phyloP scores from a whole-genome alignment of 2,888 invertebrate species.

The Volucella inanis region DNA sequence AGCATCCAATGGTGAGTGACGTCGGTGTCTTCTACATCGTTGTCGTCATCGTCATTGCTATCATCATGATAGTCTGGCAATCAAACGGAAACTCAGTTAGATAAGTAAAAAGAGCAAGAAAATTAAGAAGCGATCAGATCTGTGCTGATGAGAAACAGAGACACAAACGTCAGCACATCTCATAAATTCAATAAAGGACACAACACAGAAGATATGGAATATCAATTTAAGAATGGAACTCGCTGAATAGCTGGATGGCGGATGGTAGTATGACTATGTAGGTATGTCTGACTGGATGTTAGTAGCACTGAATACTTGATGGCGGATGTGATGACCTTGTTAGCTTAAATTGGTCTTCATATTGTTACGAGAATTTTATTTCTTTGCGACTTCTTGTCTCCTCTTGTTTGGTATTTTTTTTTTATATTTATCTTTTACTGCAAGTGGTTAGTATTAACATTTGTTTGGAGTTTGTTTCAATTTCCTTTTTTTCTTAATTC shows the following conservation, averaged over 20 bases:
- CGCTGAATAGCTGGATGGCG: too few species aligned
- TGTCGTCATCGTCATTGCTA: neutral
- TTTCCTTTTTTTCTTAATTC: neutral
- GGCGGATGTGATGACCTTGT: slow-evolving; percentile 70
- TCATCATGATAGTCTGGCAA: slow-evolving; percentile 51
- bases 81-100: slow-evolving; percentile 73
- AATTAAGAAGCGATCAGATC: slow-evolving; percentile 19
- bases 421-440: too few species aligned
- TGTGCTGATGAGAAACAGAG: slow-evolving; percentile 35
- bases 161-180: slow-evolving; percentile 45
- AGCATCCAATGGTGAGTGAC: neutral
- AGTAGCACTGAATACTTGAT: neutral
- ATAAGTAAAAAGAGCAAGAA: slow-evolving; percentile 12
- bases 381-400: neutral
- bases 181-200: slow-evolving; percentile 60
- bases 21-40: too few species aligned
- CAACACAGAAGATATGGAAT: slow-evolving; percentile 58
- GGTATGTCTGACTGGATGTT: neutral
- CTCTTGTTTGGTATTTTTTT: too few species aligned
- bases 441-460: slow-evolving; percentile 29
- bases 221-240: slow-evolving; percentile 46
- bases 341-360: slow-evolving; percentile 62
- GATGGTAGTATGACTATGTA: too few species aligned
- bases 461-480: neutral
- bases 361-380: slow-evolving; percentile 22